Base-by-base conservation (phyloP, 2,888 invertebrate genomes). In the Chromoteleia sp. region DNA sequence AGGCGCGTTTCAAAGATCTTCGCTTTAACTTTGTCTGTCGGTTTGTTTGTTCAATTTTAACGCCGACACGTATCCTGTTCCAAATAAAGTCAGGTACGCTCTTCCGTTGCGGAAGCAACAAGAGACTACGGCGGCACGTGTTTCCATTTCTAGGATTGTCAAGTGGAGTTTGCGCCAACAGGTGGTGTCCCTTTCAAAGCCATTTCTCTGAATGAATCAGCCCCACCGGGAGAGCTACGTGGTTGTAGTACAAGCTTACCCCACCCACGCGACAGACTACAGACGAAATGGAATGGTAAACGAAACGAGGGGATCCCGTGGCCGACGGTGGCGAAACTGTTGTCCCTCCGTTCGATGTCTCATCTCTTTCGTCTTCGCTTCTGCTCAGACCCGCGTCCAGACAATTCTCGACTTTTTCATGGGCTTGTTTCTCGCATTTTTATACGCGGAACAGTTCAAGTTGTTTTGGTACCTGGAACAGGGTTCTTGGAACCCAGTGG, bases 131-230 rank as follows among this genome's bases (percentile, higher is more conserved):
- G 81, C 77, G 84, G 85, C 87, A 86, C 89, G 90, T 88, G 88
- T 86, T 86, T 85, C 85, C 85, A 87, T 89, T 90, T 91, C 91
- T 90, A 88, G 88, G 87, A 90, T 88, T 90, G 90, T 90, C 89
- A 86, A 87, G 85, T 85, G 87, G 85, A 74, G 70, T 75, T 81
- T 65, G 87, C 86, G 90, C 90, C 91, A 92, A 92, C 91, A 92
- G 91, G 91, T 91, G 91, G 91, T 92, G 91, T 92, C 91, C 90
- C 91, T 91, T 92, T 91, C 91, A 92, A 90, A 90, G 90, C 87
- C 89, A 89, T 91, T 92, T 92, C 91, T 91, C 91, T 91, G 90
- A 92, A 91, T 91, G 91, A 91, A 91, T 91, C 90, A 89, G 89
- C 89, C 90, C 90, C 90, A 86, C 86, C 84, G 85, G 83, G 86